Base-by-base conservation (phyloP, 2,888 invertebrate species). In the Tolmerus cingulatus region DNA sequence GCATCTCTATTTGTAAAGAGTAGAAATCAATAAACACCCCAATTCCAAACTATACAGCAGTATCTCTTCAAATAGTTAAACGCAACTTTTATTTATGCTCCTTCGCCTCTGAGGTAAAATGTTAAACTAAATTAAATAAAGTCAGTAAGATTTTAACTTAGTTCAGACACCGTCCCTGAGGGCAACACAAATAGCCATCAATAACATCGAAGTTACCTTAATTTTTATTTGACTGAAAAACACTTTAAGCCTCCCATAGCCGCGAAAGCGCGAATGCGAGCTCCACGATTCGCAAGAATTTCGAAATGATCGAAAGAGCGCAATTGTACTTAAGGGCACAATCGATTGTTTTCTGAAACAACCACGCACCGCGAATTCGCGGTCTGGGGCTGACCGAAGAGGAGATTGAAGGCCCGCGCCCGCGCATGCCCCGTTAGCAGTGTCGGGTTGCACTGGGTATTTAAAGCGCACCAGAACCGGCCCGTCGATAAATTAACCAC, bases 121-220 rank as follows among this genome's bases (percentile, higher is more conserved):
- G 0, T 9, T 66, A 66, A 66, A 66, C 66, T 19, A 66, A 23
- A 66, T 66, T 66, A 66, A 66, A 66, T 66, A 66, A 66, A 66
- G 12, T 66, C 66, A 23, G 66, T 66, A 12, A 19, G 27, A 27
- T 19, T 66, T 66, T 23, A 66, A 66, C 66, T 66, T 23, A 27
- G 19, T 66, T 27, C 16, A 14, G 76, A 66, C 37, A 66, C 74
- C 34, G 46, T 37, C 23, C 84, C 19, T 7, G 84, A 57, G 85
- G 82, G 40, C 46, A 85, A 74, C 37, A 46, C 85, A 85, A 85
- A 74, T 74, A 85, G 85, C 43, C 30, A 85, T 85, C 85, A 85
- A 85, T 85, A 85, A 85, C 46, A 40, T 9, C 27, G 30, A 43
- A 85, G 46, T 57, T n/a, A 30, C 23, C 57, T 84, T 66, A 84